Evolutionary conservation across 2,888 invertebrate species (phyloP), one percentile per base, ranked within the genome.

Genomic region (Cantharis flavilabris): DNA sequence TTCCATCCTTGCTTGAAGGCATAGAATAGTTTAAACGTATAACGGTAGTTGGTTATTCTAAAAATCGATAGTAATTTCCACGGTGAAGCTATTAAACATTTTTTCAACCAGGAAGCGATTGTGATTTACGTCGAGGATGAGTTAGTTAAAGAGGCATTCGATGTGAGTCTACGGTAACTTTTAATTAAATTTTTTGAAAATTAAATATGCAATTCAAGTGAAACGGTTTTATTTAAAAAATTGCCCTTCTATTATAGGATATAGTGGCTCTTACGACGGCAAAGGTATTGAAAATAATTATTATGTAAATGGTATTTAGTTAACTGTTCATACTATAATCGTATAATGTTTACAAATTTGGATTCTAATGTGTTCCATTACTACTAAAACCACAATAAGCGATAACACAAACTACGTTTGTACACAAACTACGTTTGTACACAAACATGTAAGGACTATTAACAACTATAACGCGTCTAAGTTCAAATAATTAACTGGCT

Each of bases 1-100:
- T 73, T 73, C 69, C 62, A 69, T 33, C 69, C 73, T 33, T 33
- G 33, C 70, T 26, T 14, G 18, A 62, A 73, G 30, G 62, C 20
- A 63, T 69, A 62, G 69, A 73, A 73, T 73, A 73, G 73, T 73
- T 73, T 73, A 73, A 73, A 73, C 70, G 62, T 69, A 69, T 69
- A 73, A 63, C 73, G 73, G 73, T 62, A 73, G 70, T 28, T 30
- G 70, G 72, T 72, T 65, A 49, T 49, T 67, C 72, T 33, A 65
- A 11, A 30, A 63, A 73, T 73, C 73, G 73, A 73, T 73, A 28
- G 70, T 30, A 73, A 49, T 73, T 73, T 69, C 73, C 14, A 30
- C 62, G 49, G 33, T 18, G 18, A 18, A 30, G 70, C 33, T 67
- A 23, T 67, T 67, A 23, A 49, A 49, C 7, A 7, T 49, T 49